Percentiles rank a stretch among this genome's conserved stretches.
Conservation (phyloP, 1,140 invertebrate species). For the Heliconius eleuchia region DNA sequence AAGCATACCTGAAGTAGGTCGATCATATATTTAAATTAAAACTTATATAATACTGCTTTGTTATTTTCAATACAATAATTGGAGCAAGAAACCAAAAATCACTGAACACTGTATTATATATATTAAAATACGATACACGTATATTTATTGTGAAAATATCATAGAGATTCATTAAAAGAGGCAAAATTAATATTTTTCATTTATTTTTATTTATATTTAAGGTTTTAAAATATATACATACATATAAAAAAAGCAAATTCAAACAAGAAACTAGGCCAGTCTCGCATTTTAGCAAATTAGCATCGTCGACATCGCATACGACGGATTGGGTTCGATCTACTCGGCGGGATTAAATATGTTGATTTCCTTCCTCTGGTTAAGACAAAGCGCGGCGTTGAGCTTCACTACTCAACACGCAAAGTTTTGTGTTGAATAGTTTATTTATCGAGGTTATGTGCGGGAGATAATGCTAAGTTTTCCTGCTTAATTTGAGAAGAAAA, state of each 20-base stretch:
- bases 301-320: too few relatives aligned
- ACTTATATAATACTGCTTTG: not conserved
- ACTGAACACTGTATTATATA: not conserved
- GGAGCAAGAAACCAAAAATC: conserved; percentile 3
- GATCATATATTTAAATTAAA: conserved; percentile 6
- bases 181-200: conserved; percentile 1
- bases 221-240: not conserved
- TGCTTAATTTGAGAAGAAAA: too few relatives aligned
- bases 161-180: not conserved
- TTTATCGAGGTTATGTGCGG: too few relatives aligned
- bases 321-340: too few relatives aligned
- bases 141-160: not conserved
- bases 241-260: not conserved
- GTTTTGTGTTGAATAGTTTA: too few relatives aligned
- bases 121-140: not conserved
- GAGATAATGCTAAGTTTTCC: too few relatives aligned
- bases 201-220: not conserved
- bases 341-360: too few relatives aligned
- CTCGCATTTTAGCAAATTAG: too few relatives aligned
- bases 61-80: not conserved
- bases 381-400: too few relatives aligned
- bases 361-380: too few relatives aligned
- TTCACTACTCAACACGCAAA: too few relatives aligned
- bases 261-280: not conserved
- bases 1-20: not conserved